Evolutionary conservation across 2,888 invertebrate species (phyloP), one percentile per base, ranked within the genome.

Genomic region (Chrysolina oricalcia): DNA sequence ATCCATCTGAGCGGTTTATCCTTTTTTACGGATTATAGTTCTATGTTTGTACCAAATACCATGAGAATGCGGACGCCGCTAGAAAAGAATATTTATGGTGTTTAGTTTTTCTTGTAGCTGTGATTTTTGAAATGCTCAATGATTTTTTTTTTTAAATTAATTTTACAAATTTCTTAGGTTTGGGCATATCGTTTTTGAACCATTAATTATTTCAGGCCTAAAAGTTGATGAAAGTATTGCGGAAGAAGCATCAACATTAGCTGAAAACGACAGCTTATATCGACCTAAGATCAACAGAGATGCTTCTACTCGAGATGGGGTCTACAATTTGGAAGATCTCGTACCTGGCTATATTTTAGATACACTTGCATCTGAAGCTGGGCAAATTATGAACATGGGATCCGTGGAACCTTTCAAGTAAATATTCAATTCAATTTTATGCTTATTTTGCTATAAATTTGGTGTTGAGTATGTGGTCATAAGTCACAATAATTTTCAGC

Each of bases 221-320:
- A 77, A 78, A 46, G 56, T 81, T 21, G 78, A 83, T 70, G 82
- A 80, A 46, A 46, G 21, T 41, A 43, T 68, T 43, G 19, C 79
- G 1, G 75, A 73, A 17, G 35, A 67, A 5, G 46, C 53, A 2
- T 46, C 74, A 19, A 48, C 53, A 5, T 50, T 76, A 23, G n/a
- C 73, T 50, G 89, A 91, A 76, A 83, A 79, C 71, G 83, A 83
- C 35, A 84, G 81, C 68, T 87, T 88, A 46, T 92, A 91, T 76
- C 86, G 90, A 80, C 92, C 91, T 1, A 86, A 88, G 0, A 91
- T 92, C 11, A 88, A 92, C 77, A 85, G 91, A 79, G 84, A 88
- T 4, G 91, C 92, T 0, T 84, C 83, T 1, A 87, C 81, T 59
- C 85, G 89, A 0, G 89, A 90, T 72, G 87, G 90, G 43, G 90